phyloP scores from a whole-genome alignment of 2,113 vertebrate species.

The Furnarius figulus region DNA sequence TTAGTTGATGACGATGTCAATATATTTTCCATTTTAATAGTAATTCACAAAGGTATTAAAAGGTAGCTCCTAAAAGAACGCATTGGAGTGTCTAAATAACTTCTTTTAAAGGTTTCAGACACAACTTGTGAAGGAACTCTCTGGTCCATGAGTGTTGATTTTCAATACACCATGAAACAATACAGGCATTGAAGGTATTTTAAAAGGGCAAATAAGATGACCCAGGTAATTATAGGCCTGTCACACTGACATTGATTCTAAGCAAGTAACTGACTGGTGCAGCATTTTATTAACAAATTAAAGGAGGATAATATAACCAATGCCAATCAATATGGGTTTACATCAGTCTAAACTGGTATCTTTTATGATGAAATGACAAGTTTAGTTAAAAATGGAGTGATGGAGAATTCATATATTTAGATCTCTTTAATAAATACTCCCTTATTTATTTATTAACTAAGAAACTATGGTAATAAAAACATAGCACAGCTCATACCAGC shows the following conservation, averaged over 20 bases:
- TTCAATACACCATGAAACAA: background rate
- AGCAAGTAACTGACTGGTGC: background rate
- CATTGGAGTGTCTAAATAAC: background rate
- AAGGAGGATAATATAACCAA: background rate
- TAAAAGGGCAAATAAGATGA: background rate
- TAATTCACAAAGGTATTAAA: background rate
- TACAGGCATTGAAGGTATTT: background rate
- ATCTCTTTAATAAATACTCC: background rate
- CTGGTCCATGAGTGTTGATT: background rate
- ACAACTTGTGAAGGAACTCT: background rate
- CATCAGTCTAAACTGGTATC: background rate
- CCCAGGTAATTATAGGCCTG: background rate
- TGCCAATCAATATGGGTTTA: background rate
- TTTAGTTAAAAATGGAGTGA: background rate
- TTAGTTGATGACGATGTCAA: background rate
- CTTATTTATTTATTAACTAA: background rate
- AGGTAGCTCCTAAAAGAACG: background rate
- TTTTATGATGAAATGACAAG: background rate
- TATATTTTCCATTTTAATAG: background rate
- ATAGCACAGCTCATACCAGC: background rate
- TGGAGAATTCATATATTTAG: background rate
- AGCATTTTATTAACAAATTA: slow-evolving; percentile 16
- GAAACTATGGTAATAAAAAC: background rate
- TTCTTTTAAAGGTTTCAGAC: background rate
- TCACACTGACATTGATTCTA: background rate